These are phyloP conservation scores for Oreochromis mossambicus DNA, from an alignment of 2,797 vertebrate species.

Conservation along the genomic window DNA sequence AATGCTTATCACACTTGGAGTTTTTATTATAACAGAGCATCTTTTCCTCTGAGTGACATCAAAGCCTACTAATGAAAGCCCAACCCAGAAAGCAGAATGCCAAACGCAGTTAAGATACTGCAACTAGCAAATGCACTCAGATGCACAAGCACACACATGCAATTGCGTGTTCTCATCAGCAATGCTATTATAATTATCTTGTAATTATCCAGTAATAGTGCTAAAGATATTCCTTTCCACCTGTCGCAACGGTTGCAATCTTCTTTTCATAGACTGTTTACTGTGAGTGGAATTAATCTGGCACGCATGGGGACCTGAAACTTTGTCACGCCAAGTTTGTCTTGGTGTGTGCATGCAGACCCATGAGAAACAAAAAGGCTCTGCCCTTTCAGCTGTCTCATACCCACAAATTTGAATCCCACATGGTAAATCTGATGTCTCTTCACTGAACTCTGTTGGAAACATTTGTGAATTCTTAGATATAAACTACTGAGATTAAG, in stretches of 20 bases:
- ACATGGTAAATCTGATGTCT: background rate
- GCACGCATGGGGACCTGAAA: conserved; percentile 21
- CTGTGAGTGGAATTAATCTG: conserved; percentile 23
- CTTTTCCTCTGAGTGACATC: background rate
- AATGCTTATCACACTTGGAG: background rate
- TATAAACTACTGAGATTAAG: background rate
- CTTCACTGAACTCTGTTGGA: background rate
- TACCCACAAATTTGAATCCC: background rate
- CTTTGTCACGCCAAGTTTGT: conserved; percentile 18
- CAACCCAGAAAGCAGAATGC: background rate
- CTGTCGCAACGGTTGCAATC: background rate
- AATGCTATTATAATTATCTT: background rate
- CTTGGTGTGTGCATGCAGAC: background rate
- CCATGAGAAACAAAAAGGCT: background rate
- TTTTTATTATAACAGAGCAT: background rate
- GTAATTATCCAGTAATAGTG: background rate
- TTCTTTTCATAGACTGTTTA: conserved; percentile 18
- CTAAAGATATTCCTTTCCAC: background rate
- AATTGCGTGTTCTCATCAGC: background rate
- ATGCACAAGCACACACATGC: background rate
- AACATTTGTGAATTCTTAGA: background rate
- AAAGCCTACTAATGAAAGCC: background rate
- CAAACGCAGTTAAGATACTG: background rate
- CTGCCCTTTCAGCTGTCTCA: background rate
- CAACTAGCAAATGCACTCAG: background rate